phyloP scores from a whole-genome alignment of 1,140 invertebrate species.

The Hormaphis cornu region DNA sequence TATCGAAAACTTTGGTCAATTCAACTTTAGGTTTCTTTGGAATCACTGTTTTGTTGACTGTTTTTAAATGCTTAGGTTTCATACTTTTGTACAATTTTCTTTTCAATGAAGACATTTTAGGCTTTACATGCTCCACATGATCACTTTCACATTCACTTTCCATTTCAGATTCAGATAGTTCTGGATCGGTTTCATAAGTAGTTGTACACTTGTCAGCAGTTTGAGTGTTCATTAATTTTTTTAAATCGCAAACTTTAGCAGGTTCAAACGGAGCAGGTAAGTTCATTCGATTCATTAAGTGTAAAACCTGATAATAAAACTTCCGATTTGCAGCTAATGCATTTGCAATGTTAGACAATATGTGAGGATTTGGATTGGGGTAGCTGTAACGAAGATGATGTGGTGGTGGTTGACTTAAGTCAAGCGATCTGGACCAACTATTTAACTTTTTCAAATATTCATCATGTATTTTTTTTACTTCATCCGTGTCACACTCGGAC shows the following conservation, averaged over 20 bases:
- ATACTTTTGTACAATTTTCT: constrained; percentile 28
- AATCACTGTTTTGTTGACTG: not conserved
- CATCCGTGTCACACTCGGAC: constrained; percentile 19
- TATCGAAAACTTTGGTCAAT: constrained; percentile 34
- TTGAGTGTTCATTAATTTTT: constrained; percentile 33
- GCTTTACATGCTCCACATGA: constrained; percentile 48
- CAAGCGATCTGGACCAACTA: constrained; percentile 54
- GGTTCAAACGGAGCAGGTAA: constrained; percentile 71
- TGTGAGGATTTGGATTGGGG: constrained; percentile 60
- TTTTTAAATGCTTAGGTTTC: constrained; percentile 6
- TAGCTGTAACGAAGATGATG: constrained; percentile 64
- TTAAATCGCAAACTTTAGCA: not conserved
- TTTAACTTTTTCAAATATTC: constrained; percentile 59
- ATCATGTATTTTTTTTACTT: constrained; percentile 47
- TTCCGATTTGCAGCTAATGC: constrained; percentile 61
- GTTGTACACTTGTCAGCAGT: constrained; percentile 36
- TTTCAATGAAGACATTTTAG: constrained; percentile 44
- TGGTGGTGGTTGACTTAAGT: constrained; percentile 62
- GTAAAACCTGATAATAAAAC: constrained; percentile 72
- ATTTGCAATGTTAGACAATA: constrained; percentile 68
- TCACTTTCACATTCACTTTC: constrained; percentile 57
- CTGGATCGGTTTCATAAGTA: constrained; percentile 14
- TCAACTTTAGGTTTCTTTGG: constrained; percentile 2
- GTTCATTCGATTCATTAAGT: constrained; percentile 95
- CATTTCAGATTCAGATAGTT: constrained; percentile 57